Conservation (phyloP, 2,113 vertebrate genomes). For the Coryphaenoides rupestris region DNA sequence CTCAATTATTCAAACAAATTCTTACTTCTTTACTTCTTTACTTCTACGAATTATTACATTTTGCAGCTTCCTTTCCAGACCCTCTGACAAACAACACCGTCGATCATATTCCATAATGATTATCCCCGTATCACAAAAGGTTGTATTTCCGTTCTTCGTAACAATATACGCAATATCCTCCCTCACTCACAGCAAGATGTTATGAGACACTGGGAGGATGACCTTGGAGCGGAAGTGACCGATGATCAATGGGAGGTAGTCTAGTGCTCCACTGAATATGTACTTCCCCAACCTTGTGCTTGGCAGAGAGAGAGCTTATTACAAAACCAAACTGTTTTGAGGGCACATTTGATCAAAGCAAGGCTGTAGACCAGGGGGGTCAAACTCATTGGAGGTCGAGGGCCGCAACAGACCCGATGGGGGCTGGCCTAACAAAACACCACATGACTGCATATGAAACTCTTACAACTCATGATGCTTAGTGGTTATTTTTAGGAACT, state of each 20-base stretch:
- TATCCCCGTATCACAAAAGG: background rate
- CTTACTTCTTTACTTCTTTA: background rate
- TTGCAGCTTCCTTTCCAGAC: constrained; percentile 1
- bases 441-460: too few relatives aligned
- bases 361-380: too few relatives aligned
- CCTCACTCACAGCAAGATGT: constrained; percentile 4
- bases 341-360: background rate
- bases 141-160: background rate
- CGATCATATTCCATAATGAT: background rate
- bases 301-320: background rate
- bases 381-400: too few relatives aligned
- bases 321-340: background rate
- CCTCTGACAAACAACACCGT: background rate
- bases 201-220: constrained; percentile 4
- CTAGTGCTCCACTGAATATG: background rate
- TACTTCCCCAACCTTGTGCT: background rate
- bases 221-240: constrained; percentile 3
- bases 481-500: too few relatives aligned
- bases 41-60: background rate
- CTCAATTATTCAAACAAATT: background rate
- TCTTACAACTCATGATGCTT: too few relatives aligned
- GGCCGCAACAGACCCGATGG: too few relatives aligned
- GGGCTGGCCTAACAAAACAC: too few relatives aligned
- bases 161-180: constrained; percentile 1
- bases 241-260: constrained; percentile 5